phyloP scores from a whole-genome alignment of 2,888 invertebrate genomes.

The Hetaerina titia region DNA sequence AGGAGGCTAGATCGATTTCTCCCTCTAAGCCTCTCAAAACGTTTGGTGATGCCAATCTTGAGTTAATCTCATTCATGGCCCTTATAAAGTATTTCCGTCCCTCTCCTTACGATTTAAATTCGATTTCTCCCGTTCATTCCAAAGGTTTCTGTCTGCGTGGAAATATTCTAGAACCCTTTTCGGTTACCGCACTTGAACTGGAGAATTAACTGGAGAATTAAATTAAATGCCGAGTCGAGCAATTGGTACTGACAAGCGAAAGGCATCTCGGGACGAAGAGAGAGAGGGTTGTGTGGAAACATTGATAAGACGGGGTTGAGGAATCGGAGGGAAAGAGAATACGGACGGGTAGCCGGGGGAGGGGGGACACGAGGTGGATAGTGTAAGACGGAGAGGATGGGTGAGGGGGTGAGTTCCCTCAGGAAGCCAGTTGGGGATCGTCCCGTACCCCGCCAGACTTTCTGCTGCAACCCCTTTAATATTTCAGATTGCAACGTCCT shows the following conservation, averaged over 20 bases:
- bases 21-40: too few relatives aligned
- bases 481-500: background rate
- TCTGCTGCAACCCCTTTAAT: background rate
- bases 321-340: background rate
- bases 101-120: too few relatives aligned
- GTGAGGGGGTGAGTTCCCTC: background rate
- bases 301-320: background rate
- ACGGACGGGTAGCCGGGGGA: background rate
- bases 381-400: background rate
- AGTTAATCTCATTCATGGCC: too few relatives aligned
- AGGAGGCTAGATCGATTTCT: too few relatives aligned
- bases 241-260: slow-evolving; percentile 22
- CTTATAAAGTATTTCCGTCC: too few relatives aligned
- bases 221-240: background rate
- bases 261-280: background rate
- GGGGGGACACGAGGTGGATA: background rate
- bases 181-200: too few relatives aligned
- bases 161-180: too few relatives aligned
- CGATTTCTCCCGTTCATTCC: too few relatives aligned
- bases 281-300: background rate
- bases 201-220: too few relatives aligned
- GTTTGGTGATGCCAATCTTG: too few relatives aligned
- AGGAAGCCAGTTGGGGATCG: background rate
- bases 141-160: too few relatives aligned
- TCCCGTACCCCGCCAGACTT: background rate